Evolutionary conservation across 2,888 invertebrate species (phyloP).

Genomic region (Conistra vaccinii): DNA sequence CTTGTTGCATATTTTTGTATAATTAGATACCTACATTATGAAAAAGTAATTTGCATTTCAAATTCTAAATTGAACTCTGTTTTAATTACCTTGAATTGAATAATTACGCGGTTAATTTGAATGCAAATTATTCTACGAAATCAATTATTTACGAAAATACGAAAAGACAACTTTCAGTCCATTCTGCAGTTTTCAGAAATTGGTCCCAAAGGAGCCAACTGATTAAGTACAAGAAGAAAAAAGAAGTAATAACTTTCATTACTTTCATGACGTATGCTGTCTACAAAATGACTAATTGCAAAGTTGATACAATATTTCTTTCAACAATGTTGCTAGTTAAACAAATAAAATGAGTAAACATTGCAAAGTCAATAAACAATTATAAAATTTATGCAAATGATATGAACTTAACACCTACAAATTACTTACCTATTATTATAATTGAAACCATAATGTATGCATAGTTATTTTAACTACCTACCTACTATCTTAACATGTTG

Average conservation of each 20-base stretch:
- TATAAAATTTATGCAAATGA: conserved; percentile 13
- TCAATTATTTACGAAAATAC: not conserved
- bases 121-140: conserved; percentile 20
- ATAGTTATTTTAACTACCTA: conserved; percentile 16
- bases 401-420: conserved; percentile 3
- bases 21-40: conserved; percentile 5
- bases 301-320: not conserved
- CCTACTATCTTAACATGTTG: not conserved
- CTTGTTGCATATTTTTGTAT: not conserved
- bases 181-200: not conserved
- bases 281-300: not conserved
- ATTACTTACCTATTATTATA: conserved; percentile 6
- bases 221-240: not conserved
- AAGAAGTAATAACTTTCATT: not conserved
- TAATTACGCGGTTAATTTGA: conserved; percentile 16
- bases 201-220: too few species aligned
- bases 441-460: conserved; percentile 29
- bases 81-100: conserved; percentile 11
- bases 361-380: conserved; percentile 18
- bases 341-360: not conserved
- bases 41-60: conserved; percentile 16
- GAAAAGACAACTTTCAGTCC: not conserved
- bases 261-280: too few species aligned
- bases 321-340: not conserved
- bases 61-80: conserved; percentile 3